Evolutionary conservation across 2,113 vertebrate genomes (phyloP), one percentile per base, ranked within the genome.

Genomic region (Zosterops lateralis): DNA sequence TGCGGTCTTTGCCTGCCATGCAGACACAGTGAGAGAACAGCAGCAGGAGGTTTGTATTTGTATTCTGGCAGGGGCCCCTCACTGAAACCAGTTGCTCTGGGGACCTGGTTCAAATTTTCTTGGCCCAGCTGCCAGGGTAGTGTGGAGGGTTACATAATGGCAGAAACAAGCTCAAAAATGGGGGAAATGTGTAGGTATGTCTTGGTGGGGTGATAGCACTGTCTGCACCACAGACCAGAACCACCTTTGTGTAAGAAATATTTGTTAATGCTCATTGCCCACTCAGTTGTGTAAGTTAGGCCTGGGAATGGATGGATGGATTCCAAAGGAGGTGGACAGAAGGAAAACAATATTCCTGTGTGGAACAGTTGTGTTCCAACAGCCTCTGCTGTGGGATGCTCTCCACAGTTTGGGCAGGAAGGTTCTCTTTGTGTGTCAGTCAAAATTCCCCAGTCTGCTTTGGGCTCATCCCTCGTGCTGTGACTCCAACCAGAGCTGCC

Each of bases 21-120:
- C 94, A 77, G 87, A 90, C 83, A 48, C 72, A 58, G 86, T 19
- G 54, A 84, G 93, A 84, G 96, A 92, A 73, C 90, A 91, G 81
- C 93, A 92, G 90, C 80, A 89, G 95, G 93, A 95, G 78, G 92
- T 95, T 95, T 96, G 91, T 96, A 78, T 97, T 96, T 96, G 94
- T 87, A 19, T 95, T 94, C 90, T 97, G 93, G 96, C 96, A 95
- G 90, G 54, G 80, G 57, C 57, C 92, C 47, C 66, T 56, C 90
- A 10, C 91, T 95, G 87, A 95, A 97, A 96, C 88, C 93, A 91
- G 82, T 93, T 93, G 93, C 84, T 95, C 66, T 83, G 95, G 90
- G 95, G 90, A 97, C 89, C 92, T 89, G 5, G 50, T 97, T 97
- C 89, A 83, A 36, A 56, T 94, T 96, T 93, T 93, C 82, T 96